Percentiles rank a stretch among this genome's conserved stretches.
Conservation (phyloP, 2,888 invertebrate genomes). For the Theristus sp. region DNA sequence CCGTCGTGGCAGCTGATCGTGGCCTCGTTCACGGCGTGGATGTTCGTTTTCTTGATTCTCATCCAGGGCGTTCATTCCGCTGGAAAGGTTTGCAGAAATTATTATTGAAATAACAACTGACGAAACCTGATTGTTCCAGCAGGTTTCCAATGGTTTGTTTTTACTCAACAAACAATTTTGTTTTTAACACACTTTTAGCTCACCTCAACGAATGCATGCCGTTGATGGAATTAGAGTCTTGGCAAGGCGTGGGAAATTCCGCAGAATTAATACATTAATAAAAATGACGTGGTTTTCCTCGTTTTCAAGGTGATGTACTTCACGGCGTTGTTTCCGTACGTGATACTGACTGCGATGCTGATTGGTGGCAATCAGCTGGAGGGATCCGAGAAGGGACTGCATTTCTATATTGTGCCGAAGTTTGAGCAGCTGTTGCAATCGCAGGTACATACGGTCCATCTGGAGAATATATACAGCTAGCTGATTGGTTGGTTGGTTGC, state of each 20-base stretch:
- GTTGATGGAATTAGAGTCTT: no score
- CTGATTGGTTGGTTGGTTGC: no score
- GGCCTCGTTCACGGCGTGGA: not conserved
- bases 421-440: not conserved
- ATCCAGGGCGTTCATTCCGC: constrained; percentile 4
- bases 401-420: not conserved
- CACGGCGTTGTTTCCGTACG: constrained; percentile 2
- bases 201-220: no score
- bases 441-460: not conserved
- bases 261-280: no score
- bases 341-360: not conserved
- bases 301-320: constrained; percentile 2
- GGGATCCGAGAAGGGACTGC: not conserved
- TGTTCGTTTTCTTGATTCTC: constrained; percentile 4
- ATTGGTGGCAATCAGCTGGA: not conserved
- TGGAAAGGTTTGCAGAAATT: constrained; percentile 1
- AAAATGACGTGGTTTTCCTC: no score
- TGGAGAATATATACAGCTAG: no score
- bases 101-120: not conserved
- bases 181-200: no score
- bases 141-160: no score
- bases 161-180: no score
- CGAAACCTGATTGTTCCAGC: not conserved
- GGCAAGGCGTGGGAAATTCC: no score
- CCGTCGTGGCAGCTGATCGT: constrained; percentile 4